Evolutionary conservation across 2,888 invertebrate species (phyloP).

Genomic region (Aromia moschata): DNA sequence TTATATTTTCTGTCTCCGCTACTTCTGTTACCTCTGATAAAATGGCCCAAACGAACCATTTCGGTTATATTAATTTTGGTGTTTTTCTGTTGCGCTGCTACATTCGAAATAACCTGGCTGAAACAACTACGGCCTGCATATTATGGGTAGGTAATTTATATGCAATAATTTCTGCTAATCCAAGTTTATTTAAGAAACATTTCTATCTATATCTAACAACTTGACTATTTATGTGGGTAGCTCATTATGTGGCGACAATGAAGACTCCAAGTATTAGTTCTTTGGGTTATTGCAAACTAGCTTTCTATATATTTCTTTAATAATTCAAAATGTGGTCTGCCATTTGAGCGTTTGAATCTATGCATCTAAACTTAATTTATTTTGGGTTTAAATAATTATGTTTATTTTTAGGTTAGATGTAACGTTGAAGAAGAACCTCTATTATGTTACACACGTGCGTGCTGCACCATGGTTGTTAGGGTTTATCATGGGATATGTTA

Average conservation of each 20-base stretch:
- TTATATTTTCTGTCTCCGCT: slow-evolving; percentile 57
- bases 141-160: slow-evolving; percentile 9
- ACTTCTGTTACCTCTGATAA: slow-evolving; percentile 14
- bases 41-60: slow-evolving; percentile 26
- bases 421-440: slow-evolving; percentile 2
- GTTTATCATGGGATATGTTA: slow-evolving; percentile 6
- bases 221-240: too few relatives aligned
- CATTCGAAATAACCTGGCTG: slow-evolving; percentile 22
- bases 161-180: background rate
- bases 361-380: too few relatives aligned
- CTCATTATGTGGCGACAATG: too few relatives aligned
- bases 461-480: slow-evolving; percentile 10
- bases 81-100: background rate
- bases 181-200: too few relatives aligned
- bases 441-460: slow-evolving; percentile 6
- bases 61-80: background rate
- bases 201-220: too few relatives aligned
- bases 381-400: too few relatives aligned
- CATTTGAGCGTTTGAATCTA: too few relatives aligned
- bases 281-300: too few relatives aligned
- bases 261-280: too few relatives aligned
- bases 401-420: slow-evolving; percentile 8
- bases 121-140: background rate
- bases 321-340: too few relatives aligned
- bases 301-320: too few relatives aligned